Evolutionary conservation across 2,113 vertebrate species (phyloP), one percentile per base, ranked within the genome.

Genomic region (Otolemur garnettii): DNA sequence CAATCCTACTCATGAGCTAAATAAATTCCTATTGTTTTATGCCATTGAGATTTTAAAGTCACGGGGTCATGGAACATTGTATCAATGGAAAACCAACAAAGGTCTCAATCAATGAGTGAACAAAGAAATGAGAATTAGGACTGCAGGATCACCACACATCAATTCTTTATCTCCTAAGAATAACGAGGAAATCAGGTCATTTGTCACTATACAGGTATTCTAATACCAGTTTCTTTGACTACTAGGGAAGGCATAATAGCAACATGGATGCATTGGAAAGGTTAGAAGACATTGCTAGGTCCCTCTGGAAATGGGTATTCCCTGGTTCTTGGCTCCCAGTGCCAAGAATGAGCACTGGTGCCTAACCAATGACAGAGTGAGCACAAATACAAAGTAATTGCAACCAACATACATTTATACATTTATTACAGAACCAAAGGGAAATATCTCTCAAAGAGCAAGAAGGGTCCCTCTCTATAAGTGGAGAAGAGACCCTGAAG

Each of bases 51-150:
- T 12, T 57, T 83, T 35, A 77, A 80, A 79, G 24, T 19, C 26
- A 42, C 18, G 45, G 24, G 55, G 5, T 53, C 81, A 81, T 6
- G 53, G 11, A 28, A 53, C 59, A 71, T 33, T 42, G 7, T 18
- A 45, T 59, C 24, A 90, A 22, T 9, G 69, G 66, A 69, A 77
- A 88, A 88, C 60, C n/a, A 96, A 59, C 45, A 81, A 72, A 90
- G 11, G 53, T 42, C n/a, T 88, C 78, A 87, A 35, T 55, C 21
- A 79, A 35, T 38, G 33, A 84, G 6, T 68, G n/a, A 90, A 60
- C 72, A 90, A 90, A 75, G 72, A 24, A 94, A 59, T 24, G 94
- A 72, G 38, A 4, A 68, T 60, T 12, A 78, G 8, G 15, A 66
- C 45, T 68, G 42, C 50, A 93, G 55, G 53, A 69, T 18, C 85